phyloP scores from a whole-genome alignment of 2,888 invertebrate genomes.

The Balanococcus diminutus region DNA sequence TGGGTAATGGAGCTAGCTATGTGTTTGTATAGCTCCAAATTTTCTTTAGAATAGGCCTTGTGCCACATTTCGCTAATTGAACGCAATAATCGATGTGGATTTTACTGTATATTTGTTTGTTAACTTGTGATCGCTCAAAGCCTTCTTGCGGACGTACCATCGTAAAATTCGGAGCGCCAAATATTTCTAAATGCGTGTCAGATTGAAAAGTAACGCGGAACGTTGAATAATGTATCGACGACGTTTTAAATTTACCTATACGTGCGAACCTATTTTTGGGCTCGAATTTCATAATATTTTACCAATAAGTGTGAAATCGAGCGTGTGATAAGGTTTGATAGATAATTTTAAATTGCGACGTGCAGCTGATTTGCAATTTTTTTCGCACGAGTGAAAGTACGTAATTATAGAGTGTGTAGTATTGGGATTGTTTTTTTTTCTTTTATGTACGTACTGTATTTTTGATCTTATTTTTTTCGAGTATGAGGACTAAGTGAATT shows the following conservation, averaged over 20 bases:
- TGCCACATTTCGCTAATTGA: no score
- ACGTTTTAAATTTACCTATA: background rate
- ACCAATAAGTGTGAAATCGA: background rate
- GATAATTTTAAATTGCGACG: background rate
- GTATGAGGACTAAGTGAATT: no score
- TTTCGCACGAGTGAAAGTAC: background rate
- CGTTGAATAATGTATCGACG: conserved; percentile 19
- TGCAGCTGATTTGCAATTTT: background rate
- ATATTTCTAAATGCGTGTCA: conserved; percentile 18
- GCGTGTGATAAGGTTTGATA: background rate
- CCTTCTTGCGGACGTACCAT: background rate
- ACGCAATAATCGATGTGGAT: no score
- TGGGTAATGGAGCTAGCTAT: no score
- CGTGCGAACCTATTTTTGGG: background rate
- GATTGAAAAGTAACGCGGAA: background rate
- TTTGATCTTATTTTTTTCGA: no score
- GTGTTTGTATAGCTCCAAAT: no score
- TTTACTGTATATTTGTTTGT: no score
- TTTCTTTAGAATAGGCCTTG: no score
- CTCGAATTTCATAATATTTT: background rate
- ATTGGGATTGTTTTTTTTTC: background rate
- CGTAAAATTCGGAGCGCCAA: conserved; percentile 10
- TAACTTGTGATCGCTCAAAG: background rate
- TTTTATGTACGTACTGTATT: no score
- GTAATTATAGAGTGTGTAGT: background rate